Base-by-base conservation (phyloP, 2,888 invertebrate species). In the Choreutis nemorana region DNA sequence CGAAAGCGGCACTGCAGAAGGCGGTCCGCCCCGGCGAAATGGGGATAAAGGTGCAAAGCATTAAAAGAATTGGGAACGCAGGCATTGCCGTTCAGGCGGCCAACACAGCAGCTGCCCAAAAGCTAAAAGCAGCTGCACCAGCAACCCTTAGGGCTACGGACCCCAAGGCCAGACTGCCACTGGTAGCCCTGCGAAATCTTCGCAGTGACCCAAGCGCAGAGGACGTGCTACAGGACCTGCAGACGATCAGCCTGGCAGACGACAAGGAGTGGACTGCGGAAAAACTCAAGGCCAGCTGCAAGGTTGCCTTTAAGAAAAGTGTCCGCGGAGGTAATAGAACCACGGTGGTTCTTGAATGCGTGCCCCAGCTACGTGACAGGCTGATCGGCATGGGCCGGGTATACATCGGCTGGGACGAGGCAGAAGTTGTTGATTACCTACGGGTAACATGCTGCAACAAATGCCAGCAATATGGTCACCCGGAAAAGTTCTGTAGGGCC, bases 381-480 rank as follows among this genome's bases (percentile, higher is more conserved):
- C 13, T 48, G 0, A 3, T 48, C 0, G 1, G 0, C 0, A 7
- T 12, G 1, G 35, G 25, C 0, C 9, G 23, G 0, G 14, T 47
- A 0, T 51, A 38, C 3, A 9, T 49, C 0, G 45, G 41, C 0
- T 48, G 44, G 46, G 35, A 44, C 1, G 40, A 26, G 0, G 31
- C 35, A 0, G 29, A 33, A 2, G 31, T 36, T 0, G 12, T 22
- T 1, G 44, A 42, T 26, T 37, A 25, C 1, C 6, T 42, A 0
- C 3, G 14, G 3, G 38, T 36, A 0, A 44, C 47, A 0, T 45
- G 47, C 35, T 49, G 50, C 30, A 22, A 3, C 0, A 47, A 38
- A 4, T 56, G 57, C 25, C 56, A 57, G 11, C 37, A 37, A 1
- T 53, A 50, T 13, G 55, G 54, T 0, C 49, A 56, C 38, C 50